Base-by-base conservation (phyloP, 2,888 invertebrate genomes). In the Stegana nigrithorax region DNA sequence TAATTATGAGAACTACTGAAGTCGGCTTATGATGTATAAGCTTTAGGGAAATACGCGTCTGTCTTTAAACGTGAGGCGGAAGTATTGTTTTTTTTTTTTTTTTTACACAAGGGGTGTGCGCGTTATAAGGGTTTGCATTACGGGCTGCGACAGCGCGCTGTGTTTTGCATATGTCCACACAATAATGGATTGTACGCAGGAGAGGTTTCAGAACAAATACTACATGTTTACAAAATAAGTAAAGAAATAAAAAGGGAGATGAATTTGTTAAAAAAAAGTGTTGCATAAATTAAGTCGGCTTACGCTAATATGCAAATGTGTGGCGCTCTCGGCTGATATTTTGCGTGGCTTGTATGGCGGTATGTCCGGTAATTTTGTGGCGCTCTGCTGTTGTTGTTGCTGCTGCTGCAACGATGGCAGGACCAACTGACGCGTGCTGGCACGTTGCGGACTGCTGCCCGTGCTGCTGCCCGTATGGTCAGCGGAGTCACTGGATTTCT, bases 331-430 rank as follows among this genome's bases (percentile, higher is more conserved):
- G 61, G 87, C 87, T n/a, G 89, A 88, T 71, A 82, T 75, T 78
- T 89, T 89, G 69, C 88, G 86, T 19, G 88, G 87, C 73, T 85
- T 87, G 78, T 86, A 89, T 21, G 89, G 88, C 60, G 89, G 89
- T 73, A 84, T 84, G 72, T 86, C 87, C 67, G 87, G 82, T 65
- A 89, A 86, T 81, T 84, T 81, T 10, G 65, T 10, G 1, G 60
- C 2, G 57, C 66, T 69, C 12, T 60, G 62, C n/a, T 68, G 60
- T 63, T 66, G 60, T 32, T 64, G 62, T 25, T 61, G 67, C 36
- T 64, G 64, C 27, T 55, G 63, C 55, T 53, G 66, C 25, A 70
- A 64, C 51, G 66, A 60, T 14, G 63, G 67, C 21, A 64, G 63
- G 56, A 69, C 65, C 45, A 69, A 62, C 39, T 68, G 73, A 6